Base-by-base conservation (phyloP, 2,113 vertebrate species). In the Aspiorhynchus laticeps region DNA sequence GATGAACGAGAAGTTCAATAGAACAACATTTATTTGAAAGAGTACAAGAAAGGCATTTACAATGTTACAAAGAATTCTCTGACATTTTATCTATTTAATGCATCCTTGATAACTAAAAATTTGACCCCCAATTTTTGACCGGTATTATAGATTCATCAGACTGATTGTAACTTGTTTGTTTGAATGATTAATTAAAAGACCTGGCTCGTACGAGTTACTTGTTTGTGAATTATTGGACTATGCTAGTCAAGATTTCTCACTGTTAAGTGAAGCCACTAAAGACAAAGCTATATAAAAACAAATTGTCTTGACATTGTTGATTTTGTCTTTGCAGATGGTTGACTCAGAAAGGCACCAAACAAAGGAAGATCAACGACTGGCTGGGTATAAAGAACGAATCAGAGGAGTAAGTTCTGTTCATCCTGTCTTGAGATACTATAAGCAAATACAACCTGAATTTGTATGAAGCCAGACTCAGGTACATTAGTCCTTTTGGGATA, bases 341-440 rank as follows among this genome's bases (percentile, higher is more conserved):
- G 94, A 99, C 97, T 74, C 98, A 99, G 88, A 99, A 99, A 90
- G 98, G 98, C 19, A 98, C 99, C 59, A 91, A 97, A 84, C 98
- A 99, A 85, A 99, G 98, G 95, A 99, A 99, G 84, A 84, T 99
- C 46, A 99, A 99, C 24, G 98, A 99, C 86, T 99, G 98, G 98
- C 92, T 99, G 85, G 97, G 97, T 89, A 94, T 95, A 91, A 96
- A 95, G 90, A 98, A 96, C 61, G 98, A 99, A 89, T 99, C 97
- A 90, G 95, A 96, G 2, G 98, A 99, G 95, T 98, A 99, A 98
- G 99, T 91, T 98, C 97, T 95, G 80, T 88, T 80, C 0, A 31
- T 48, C 31, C 31, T 84, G 88, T 38, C 7, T 38, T 26, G 0
- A 38, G 12, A 38, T 61, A n/a, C 8, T 61, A 1, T 17, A 17